Conservation (phyloP, 2,888 invertebrate species). For the Buathra laborator region DNA sequence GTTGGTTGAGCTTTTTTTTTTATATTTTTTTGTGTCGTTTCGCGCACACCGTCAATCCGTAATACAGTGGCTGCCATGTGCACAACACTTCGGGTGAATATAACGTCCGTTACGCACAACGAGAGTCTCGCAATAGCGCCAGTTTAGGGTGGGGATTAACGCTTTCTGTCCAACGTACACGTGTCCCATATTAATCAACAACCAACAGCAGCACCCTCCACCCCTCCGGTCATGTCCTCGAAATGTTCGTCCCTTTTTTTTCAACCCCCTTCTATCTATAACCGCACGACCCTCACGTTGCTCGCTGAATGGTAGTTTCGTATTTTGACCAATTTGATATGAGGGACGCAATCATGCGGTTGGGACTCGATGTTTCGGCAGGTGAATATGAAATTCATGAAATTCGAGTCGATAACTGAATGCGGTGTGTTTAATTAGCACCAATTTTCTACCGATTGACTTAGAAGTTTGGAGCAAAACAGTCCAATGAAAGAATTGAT, state of each 20-base stretch:
- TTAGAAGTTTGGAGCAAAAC: no score
- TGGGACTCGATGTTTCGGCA: constrained; percentile 29
- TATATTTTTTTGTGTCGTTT: not conserved
- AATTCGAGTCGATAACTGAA: constrained; percentile 8
- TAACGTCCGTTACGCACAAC: constrained; percentile 8
- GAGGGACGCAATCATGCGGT: not conserved
- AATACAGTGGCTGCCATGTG: constrained; percentile 3
- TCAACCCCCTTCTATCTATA: not conserved
- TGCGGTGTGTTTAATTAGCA: no score
- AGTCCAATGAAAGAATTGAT: no score
- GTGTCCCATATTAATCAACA: constrained; percentile 50
- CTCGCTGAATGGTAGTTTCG: constrained; percentile 12
- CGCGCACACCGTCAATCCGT: not conserved
- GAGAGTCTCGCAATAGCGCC: constrained; percentile 3
- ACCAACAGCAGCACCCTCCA: constrained; percentile 30
- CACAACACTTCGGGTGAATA: constrained; percentile 26
- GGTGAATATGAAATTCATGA: not conserved
- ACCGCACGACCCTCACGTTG: not conserved
- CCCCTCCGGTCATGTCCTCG: constrained; percentile 1
- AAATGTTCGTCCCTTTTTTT: constrained; percentile 48
- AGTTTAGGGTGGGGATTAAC: constrained; percentile 46
- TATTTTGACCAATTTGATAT: constrained; percentile 14
- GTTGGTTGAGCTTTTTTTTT: not conserved
- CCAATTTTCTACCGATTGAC: no score
- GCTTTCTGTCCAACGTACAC: constrained; percentile 40